Conservation (phyloP, 2,113 vertebrate species). For the Sinocyclocheilus rhinocerous region DNA sequence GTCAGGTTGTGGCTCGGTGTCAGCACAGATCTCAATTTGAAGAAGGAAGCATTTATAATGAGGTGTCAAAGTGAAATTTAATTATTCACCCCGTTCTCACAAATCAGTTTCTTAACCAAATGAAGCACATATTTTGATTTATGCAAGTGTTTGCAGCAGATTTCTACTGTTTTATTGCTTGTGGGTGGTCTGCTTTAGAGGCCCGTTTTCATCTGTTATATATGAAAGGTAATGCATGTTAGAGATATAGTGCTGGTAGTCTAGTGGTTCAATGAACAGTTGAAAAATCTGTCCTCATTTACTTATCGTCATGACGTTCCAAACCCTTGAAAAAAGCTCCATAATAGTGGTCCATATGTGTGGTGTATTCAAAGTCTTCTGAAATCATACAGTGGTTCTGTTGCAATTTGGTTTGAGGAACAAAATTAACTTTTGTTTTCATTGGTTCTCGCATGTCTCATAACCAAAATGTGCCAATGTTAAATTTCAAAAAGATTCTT, state of each 20-base stretch:
- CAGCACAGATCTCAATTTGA: conserved; percentile 66
- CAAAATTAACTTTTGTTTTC: neutral
- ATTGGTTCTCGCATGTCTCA: neutral
- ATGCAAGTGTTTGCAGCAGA: conserved; percentile 38
- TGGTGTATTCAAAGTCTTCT: neutral
- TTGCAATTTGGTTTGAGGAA: neutral
- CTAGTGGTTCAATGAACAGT: no score
- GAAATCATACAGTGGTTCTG: neutral
- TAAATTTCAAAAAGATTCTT: neutral
- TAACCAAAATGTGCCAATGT: neutral
- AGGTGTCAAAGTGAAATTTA: conserved; percentile 65
- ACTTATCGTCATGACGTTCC: no score
- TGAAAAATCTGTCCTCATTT: neutral
- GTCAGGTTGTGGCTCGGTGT: conserved; percentile 70
- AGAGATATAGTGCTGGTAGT: no score
- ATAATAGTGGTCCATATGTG: neutral
- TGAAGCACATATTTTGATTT: conserved; percentile 32
- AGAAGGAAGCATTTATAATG: conserved; percentile 68
- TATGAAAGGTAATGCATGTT: neutral
- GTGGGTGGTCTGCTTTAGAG: neutral
- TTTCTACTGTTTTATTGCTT: neutral
- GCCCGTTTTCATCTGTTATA: neutral
- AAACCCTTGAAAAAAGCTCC: neutral
- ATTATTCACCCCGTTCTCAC: conserved; percentile 50
- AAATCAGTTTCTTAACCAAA: conserved; percentile 48